phyloP scores from a whole-genome alignment of 2,113 vertebrate genomes.

The Monopterus albus region DNA sequence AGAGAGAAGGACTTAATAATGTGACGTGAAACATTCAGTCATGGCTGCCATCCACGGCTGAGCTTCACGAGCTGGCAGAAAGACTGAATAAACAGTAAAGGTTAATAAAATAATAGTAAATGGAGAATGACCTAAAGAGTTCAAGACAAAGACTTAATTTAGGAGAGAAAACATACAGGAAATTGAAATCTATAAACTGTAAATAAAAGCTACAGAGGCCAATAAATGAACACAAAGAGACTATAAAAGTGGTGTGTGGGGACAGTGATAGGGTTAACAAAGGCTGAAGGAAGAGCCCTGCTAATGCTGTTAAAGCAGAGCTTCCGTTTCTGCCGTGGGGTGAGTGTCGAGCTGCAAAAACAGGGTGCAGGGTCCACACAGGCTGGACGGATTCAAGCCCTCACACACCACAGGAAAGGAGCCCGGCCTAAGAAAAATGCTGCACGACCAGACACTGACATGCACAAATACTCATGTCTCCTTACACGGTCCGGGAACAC shows the following conservation, averaged over 20 bases:
- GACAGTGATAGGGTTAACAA: slow-evolving; percentile 51
- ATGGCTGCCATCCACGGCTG: slow-evolving; percentile 27
- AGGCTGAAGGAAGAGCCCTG: slow-evolving; percentile 48
- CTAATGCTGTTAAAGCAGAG: slow-evolving; percentile 46
- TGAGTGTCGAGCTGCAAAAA: slow-evolving; percentile 37
- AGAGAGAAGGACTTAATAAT: slow-evolving; percentile 34
- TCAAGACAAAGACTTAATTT: not conserved
- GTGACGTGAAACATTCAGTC: slow-evolving; percentile 26
- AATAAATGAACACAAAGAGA: no score
- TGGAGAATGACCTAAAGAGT: not conserved
- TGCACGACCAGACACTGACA: slow-evolving; percentile 33
- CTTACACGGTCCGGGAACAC: slow-evolving; percentile 31
- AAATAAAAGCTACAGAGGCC: not conserved
- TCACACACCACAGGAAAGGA: slow-evolving; percentile 46
- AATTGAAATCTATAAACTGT: not conserved
- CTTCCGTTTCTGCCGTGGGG: slow-evolving; percentile 56
- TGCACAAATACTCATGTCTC: slow-evolving; percentile 31
- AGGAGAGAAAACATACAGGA: not conserved
- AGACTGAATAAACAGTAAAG: slow-evolving; percentile 40
- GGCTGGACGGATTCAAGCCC: slow-evolving; percentile 32
- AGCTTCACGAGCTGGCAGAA: slow-evolving; percentile 39
- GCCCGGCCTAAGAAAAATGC: slow-evolving; percentile 49
- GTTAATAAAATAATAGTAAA: slow-evolving; percentile 15
- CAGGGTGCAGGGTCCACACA: slow-evolving; percentile 53
- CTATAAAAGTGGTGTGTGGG: not conserved